These are phyloP conservation scores for Scaptodrosophila latifasciaeformis DNA, from an alignment of 2,888 invertebrate genomes.

Conservation along the genomic window DNA sequence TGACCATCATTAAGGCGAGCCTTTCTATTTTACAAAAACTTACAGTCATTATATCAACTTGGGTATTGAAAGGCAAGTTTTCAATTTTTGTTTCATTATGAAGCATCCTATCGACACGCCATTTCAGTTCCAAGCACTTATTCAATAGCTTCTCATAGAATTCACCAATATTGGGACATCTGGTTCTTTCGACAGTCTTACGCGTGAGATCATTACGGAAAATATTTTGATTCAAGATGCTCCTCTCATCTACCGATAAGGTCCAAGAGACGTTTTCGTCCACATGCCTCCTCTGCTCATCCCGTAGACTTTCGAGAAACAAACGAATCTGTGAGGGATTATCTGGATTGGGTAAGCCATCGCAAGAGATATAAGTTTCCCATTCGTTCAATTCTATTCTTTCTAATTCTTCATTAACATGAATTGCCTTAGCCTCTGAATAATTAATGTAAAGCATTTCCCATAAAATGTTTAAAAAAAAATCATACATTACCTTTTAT, in stretches of 20 bases:
- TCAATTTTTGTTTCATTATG: constrained; percentile 42
- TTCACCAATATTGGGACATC: constrained; percentile 43
- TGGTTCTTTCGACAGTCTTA: constrained; percentile 17
- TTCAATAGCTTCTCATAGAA: constrained; percentile 43
- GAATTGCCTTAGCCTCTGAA: too few species aligned
- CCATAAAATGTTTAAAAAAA: too few species aligned
- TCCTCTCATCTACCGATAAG: constrained; percentile 57
- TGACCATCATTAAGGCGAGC: too few species aligned
- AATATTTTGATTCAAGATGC: constrained; percentile 60
- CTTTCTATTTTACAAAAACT: too few species aligned
- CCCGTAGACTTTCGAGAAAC: constrained; percentile 47
- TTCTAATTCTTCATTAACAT: too few species aligned
- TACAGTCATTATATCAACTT: constrained; percentile 42
- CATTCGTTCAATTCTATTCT: constrained; percentile 45
- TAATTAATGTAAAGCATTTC: too few species aligned
- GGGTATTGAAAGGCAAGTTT: neutral
- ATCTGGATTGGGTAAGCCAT: constrained; percentile 60
- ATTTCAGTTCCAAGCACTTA: constrained; percentile 33
- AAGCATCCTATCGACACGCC: constrained; percentile 42
- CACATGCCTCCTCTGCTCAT: constrained; percentile 38
- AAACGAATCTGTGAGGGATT: constrained; percentile 55
- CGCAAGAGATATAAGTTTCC: constrained; percentile 58
- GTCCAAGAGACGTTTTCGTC: constrained; percentile 57
- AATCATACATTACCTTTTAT: constrained; percentile 46
- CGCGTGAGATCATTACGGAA: constrained; percentile 50